These are phyloP conservation scores for Dascillus cervinus DNA, from an alignment of 2,888 invertebrate genomes.

Conservation along the genomic window DNA sequence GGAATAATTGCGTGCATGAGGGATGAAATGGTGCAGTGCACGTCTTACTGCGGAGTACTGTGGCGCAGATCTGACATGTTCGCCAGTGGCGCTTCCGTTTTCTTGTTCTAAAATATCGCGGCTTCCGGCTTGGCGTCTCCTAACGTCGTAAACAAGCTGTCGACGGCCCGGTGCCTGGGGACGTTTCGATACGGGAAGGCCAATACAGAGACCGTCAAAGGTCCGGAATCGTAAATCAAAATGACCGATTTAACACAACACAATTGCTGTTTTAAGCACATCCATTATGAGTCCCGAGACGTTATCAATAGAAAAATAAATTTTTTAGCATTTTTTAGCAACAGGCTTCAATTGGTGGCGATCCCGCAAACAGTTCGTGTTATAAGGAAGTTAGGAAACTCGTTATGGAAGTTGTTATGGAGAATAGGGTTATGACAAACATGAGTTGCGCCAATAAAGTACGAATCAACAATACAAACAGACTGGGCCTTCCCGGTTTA, in stretches of 20 bases:
- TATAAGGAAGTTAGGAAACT: too few species aligned
- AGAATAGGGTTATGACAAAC: too few species aligned
- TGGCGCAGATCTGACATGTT: conserved; percentile 18
- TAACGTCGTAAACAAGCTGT: conserved; percentile 32
- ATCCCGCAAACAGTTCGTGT: too few species aligned
- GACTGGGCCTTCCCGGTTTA: neutral
- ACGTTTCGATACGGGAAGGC: conserved; percentile 17
- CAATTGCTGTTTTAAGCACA: conserved; percentile 28
- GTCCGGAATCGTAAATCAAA: conserved; percentile 29
- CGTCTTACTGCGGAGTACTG: conserved; percentile 10
- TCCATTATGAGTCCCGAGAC: conserved; percentile 26
- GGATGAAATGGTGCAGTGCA: conserved; percentile 3
- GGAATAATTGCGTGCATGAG: too few species aligned
- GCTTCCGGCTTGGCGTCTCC: conserved; percentile 29
- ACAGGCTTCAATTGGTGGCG: too few species aligned
- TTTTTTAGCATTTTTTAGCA: too few species aligned
- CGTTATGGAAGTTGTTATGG: too few species aligned
- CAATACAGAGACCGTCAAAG: conserved; percentile 21
- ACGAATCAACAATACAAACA: too few species aligned
- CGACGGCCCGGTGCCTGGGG: conserved; percentile 23
- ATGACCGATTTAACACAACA: conserved; percentile 29
- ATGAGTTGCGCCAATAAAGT: too few species aligned
- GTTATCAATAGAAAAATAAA: too few species aligned
- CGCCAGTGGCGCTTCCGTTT: conserved; percentile 23
- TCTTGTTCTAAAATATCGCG: conserved; percentile 30